These are phyloP conservation scores for Ptychobarbus kaznakovi DNA, from an alignment of 2,797 vertebrate species.

Conservation along the genomic window DNA sequence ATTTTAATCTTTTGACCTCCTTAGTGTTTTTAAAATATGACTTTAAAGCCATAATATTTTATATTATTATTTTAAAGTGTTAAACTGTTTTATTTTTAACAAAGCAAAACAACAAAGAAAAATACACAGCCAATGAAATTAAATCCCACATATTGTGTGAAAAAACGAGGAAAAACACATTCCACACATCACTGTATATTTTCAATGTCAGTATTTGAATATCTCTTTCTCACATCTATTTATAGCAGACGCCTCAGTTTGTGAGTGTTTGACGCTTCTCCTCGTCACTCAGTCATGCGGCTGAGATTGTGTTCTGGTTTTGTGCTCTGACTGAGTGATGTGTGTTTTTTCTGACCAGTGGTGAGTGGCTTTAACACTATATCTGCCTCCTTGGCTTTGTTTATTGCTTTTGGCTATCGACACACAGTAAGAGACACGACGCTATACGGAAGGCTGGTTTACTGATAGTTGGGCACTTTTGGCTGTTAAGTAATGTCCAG, in stretches of 20 bases:
- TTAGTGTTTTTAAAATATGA: neutral
- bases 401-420: constrained; percentile 18
- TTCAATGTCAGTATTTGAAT: neutral
- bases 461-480: constrained; percentile 26
- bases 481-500: neutral
- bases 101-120: neutral
- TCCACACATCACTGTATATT: neutral
- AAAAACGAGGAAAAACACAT: neutral
- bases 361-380: constrained; percentile 31
- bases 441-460: constrained; percentile 2
- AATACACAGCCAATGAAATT: neutral
- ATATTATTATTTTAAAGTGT: neutral
- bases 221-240: neutral
- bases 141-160: neutral
- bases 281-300: constrained; percentile 30
- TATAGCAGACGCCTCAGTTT: neutral
- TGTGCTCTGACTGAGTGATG: constrained; percentile 28
- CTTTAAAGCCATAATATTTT: neutral
- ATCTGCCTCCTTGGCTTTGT: constrained; percentile 18
- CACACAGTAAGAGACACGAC: neutral
- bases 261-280: constrained; percentile 19
- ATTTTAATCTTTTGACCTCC: neutral
- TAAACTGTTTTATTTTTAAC: neutral
- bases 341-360: constrained; percentile 33
- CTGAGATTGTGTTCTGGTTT: constrained; percentile 40